Evolutionary conservation across 2,888 invertebrate species (phyloP).

Genomic region (Dicyrtoma fusca): DNA sequence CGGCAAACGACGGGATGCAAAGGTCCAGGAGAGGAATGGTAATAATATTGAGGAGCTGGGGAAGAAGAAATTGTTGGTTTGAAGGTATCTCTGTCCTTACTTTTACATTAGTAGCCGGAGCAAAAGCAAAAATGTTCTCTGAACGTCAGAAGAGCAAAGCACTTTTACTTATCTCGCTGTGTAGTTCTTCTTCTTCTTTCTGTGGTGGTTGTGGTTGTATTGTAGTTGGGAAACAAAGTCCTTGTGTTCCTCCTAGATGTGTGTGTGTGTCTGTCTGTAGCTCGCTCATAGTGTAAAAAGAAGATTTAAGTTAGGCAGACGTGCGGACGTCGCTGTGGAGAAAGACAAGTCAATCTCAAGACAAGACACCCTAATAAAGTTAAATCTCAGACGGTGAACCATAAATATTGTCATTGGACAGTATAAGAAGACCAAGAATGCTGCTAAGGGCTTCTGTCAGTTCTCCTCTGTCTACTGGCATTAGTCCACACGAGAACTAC

Average conservation of each 20-base stretch:
- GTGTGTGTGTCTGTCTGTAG: neutral
- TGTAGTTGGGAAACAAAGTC: conserved; percentile 12
- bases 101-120: too few relatives aligned
- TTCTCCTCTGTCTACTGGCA: neutral
- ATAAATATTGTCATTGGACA: conserved; percentile 34
- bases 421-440: conserved; percentile 18
- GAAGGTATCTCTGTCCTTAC: too few relatives aligned
- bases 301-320: conserved; percentile 2
- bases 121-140: too few relatives aligned
- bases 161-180: conserved; percentile 28
- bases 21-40: conserved; percentile 9
- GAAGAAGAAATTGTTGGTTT: too few relatives aligned
- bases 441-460: conserved; percentile 4
- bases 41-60: conserved; percentile 12
- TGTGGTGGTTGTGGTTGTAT: neutral
- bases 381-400: conserved; percentile 32
- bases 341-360: conserved; percentile 33
- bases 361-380: conserved; percentile 35
- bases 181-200: neutral
- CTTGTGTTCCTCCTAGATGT: neutral
- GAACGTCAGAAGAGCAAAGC: conserved; percentile 11
- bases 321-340: conserved; percentile 25
- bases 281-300: neutral
- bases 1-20: conserved; percentile 30
- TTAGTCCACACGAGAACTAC: conserved; percentile 8